phyloP scores from a whole-genome alignment of 1,140 invertebrate species.

The Polyergus mexicanus region DNA sequence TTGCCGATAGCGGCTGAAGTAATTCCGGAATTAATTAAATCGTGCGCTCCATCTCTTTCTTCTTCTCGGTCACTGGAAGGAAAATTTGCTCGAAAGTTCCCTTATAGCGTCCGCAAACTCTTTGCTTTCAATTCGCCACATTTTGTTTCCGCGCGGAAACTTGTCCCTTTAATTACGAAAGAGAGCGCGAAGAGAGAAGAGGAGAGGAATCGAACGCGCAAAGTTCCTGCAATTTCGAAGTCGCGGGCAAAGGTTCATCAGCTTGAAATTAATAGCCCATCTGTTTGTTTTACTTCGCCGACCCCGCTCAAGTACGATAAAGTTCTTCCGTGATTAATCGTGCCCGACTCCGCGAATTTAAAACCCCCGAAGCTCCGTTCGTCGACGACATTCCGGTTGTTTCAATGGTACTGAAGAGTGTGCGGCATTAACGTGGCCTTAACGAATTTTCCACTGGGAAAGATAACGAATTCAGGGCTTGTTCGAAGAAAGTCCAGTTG shows the following conservation, averaged over 20 bases:
- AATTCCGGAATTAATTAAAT: conserved; percentile 60
- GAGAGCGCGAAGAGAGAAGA: neutral
- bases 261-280: conserved; percentile 74
- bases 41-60: conserved; percentile 20
- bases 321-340: conserved; percentile 74
- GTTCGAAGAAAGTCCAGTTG: conserved; percentile 25
- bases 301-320: conserved; percentile 67
- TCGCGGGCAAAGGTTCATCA: conserved; percentile 71
- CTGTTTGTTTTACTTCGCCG: conserved; percentile 66
- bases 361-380: conserved; percentile 30
- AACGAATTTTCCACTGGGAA: conserved; percentile 49
- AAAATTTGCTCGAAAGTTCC: conserved; percentile 35
- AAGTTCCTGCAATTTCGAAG: conserved; percentile 64
- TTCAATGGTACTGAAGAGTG: conserved; percentile 50
- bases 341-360: conserved; percentile 44
- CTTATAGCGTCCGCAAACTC: conserved; percentile 62
- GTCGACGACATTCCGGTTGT: conserved; percentile 57
- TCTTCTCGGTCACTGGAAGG: neutral
- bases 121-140: conserved; percentile 64
- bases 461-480: conserved; percentile 50
- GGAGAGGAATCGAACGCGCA: conserved; percentile 31
- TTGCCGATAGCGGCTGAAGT: conserved; percentile 33
- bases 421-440: conserved; percentile 47
- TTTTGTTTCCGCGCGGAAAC: conserved; percentile 64
- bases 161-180: conserved; percentile 69